Evolutionary conservation across 2,113 vertebrate genomes (phyloP), one percentile per base, ranked within the genome.

Genomic region (Triplophysa siluroides): DNA sequence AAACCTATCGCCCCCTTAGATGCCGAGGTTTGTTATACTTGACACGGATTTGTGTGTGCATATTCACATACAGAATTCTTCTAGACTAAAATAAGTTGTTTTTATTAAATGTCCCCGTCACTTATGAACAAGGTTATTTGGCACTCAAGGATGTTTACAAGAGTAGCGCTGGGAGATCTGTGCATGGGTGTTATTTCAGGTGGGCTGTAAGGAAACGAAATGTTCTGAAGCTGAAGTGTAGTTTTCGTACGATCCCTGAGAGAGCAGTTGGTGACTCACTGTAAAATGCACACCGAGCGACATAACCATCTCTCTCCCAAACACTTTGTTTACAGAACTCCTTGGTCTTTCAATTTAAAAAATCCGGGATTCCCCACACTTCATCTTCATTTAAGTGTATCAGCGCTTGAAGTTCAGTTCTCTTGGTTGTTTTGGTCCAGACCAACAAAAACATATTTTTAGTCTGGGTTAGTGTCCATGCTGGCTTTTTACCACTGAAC

Each of bases 171-270:
- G 26, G 29, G 54, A 50, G 69, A 47, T 69, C 63, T 64, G 67
- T 76, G 65, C 67, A 72, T 75, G 66, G 56, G 78, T 38, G 64
- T 62, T 61, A 18, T 50, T 62, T 54, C 45, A 76, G 65, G 61
- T 54, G 73, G 54, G 61, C 78, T 73, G 68, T n/a, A 24, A 78
- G 68, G 64, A 78, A 71, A 81, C 71, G 18, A 78, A 78, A 81
- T 80, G 77, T 72, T 69, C 65, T 33, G 9, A 56, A 74, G 79
- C 41, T 63, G 75, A 78, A 78, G 33, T 5, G 69, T 78, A 56
- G 70, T 74, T 45, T 74, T 65, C 54, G 33, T 76, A 61, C 78
- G n/a, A 75, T 74, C 45, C 77, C 1, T 80, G 63, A 70, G 60
- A 64, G 60, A 54, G 65, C 29, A 69, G 45, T 74, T 52, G 66